phyloP scores from a whole-genome alignment of 2,113 vertebrate genomes.

The Danionella cerebrum region DNA sequence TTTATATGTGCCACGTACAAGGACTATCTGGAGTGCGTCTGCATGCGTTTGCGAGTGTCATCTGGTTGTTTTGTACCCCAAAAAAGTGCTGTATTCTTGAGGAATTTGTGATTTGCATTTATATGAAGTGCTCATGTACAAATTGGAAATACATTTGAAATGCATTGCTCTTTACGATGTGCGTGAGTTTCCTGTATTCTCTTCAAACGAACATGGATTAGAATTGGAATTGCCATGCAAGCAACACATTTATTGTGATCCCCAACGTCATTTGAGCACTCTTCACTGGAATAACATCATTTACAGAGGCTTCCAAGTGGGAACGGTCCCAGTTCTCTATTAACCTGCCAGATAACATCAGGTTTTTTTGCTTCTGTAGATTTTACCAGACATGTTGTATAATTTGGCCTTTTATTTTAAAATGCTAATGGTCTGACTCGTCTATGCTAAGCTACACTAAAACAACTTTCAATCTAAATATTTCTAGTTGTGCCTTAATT shows the following conservation, averaged over 20 bases:
- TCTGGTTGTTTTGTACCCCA: slow-evolving; percentile 46
- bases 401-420: no score
- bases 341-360: no score
- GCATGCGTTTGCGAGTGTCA: slow-evolving; percentile 52
- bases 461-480: no score
- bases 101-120: slow-evolving; percentile 50
- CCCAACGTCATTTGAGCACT: background rate
- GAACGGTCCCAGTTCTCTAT: background rate
- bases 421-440: no score
- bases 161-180: slow-evolving; percentile 40
- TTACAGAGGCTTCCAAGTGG: background rate
- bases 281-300: background rate
- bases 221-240: background rate
- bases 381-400: no score
- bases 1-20: slow-evolving; percentile 23
- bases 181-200: background rate
- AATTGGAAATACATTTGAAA: slow-evolving; percentile 58
- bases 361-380: no score
- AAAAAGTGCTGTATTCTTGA: slow-evolving; percentile 45
- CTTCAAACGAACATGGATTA: background rate
- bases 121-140: slow-evolving; percentile 57
- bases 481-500: no score
- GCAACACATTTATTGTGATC: background rate
- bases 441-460: no score
- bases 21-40: slow-evolving; percentile 9